phyloP scores from a whole-genome alignment of 1,140 invertebrate species.

The Dendrolimus punctatus region DNA sequence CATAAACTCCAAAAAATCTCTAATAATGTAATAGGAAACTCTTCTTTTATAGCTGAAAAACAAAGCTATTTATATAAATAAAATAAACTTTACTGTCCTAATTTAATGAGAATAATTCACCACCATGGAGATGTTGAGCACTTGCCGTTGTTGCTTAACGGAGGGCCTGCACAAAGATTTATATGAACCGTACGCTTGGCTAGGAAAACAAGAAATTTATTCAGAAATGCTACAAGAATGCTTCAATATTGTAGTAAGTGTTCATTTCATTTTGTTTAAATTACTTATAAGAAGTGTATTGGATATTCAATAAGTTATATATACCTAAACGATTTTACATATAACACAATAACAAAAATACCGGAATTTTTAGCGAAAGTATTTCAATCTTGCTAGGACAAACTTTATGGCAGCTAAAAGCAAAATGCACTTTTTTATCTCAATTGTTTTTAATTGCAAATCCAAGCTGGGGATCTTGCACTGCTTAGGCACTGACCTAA shows the following conservation, averaged over 20 bases:
- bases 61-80: too few species aligned
- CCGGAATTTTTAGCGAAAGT: too few species aligned
- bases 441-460: too few species aligned
- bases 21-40: background rate
- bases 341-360: too few species aligned
- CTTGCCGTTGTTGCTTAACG: conserved; percentile 50
- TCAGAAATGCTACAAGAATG: conserved; percentile 51
- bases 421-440: too few species aligned
- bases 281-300: background rate
- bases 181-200: conserved; percentile 21
- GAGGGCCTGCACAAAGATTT: conserved; percentile 39
- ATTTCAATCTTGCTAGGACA: too few species aligned
- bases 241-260: conserved; percentile 51
- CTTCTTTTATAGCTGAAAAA: background rate
- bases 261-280: background rate
- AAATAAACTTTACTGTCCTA: too few species aligned
- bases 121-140: conserved; percentile 26
- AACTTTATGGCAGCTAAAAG: too few species aligned
- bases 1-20: background rate
- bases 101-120: conserved; percentile 5
- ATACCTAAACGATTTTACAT: too few species aligned
- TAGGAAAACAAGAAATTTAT: conserved; percentile 45
- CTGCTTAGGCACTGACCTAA: too few species aligned
- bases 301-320: background rate
- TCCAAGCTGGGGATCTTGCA: too few species aligned